Base-by-base conservation (phyloP, 2,797 vertebrate genomes). In the Bryconaethiops microstoma region DNA sequence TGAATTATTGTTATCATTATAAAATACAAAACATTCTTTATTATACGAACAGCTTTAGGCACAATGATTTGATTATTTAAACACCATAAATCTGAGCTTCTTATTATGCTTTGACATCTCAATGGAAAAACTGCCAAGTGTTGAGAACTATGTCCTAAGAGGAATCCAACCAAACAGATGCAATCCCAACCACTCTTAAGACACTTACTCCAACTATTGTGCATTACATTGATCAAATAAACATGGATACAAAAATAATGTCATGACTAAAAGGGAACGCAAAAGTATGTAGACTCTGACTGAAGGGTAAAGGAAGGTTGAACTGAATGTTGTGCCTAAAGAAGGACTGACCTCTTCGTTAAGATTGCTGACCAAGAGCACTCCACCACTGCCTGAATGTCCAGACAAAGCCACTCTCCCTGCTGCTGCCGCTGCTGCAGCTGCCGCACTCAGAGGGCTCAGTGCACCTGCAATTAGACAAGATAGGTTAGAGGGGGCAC, bases 331-430 rank as follows among this genome's bases (percentile, higher is more conserved):
- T 16, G 8, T 9, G 57, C 39, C 16, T 50, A 16, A 55, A 39
- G 10, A 62, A 76, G 80, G 84, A 93, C 97, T 96, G 90, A 99
- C 97, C 98, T 99, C 97, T 93, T 99, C 96, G 29, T 99, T 99
- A 79, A 99, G 96, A 93, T 99, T 99, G 97, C 97, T 99, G 93
- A 97, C 97, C 88, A 99, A 93, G 69, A 99, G 95, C 83, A 99
- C 97, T 60, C 96, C 97, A 45, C 96, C 95, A 89, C 93, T 93
- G 88, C 95, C 93, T 4, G 95, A 89, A 90, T 97, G 96, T 88
- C 96, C 97, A 82, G 96, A 95, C 80, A 99, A 94, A 77, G 96
- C 97, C 86, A 98, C 96, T 90, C 97, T 95, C 60, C 97, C 96
- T 60, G 97, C 97, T 25, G 97, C 97, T 17, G 97, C 97, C 0